Evolutionary conservation across 2,797 vertebrate genomes (phyloP).

Genomic region (Anomalospiza imberbis): DNA sequence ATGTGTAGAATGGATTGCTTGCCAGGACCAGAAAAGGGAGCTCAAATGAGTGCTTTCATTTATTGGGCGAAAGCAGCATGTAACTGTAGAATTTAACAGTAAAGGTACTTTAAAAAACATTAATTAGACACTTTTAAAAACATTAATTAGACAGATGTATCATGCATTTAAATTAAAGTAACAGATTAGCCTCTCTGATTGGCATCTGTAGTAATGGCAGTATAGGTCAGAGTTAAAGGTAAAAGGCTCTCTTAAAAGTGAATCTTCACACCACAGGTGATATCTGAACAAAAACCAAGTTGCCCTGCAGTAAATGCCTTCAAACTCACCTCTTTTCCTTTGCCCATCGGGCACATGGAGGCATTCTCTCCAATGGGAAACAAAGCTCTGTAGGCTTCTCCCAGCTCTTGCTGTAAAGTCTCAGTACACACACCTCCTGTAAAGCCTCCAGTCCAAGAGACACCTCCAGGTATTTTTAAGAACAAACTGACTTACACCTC

Average conservation of each 20-base stretch:
- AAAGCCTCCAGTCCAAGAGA: background rate
- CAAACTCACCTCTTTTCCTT: background rate
- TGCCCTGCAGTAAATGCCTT: background rate
- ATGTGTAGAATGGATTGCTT: background rate
- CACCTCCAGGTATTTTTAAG: background rate
- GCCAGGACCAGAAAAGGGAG: slow-evolving; percentile 35
- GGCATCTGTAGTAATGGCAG: background rate
- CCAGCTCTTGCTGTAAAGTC: background rate
- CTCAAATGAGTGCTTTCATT: background rate
- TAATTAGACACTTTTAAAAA: background rate
- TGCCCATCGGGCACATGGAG: accelerated
- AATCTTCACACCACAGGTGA: background rate
- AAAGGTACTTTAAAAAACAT: background rate
- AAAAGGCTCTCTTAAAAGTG: background rate
- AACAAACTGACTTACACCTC: background rate
- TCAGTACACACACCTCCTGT: background rate
- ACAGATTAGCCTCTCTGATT: background rate
- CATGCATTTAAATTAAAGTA: background rate
- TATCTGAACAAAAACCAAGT: background rate
- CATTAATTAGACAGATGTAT: background rate
- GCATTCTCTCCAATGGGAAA: background rate
- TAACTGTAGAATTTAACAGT: background rate
- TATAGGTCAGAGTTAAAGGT: background rate
- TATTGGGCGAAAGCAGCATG: background rate
- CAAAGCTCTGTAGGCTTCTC: background rate